These are phyloP conservation scores for Yasuhikotakia modesta DNA, from an alignment of 2,797 vertebrate genomes.

Conservation along the genomic window DNA sequence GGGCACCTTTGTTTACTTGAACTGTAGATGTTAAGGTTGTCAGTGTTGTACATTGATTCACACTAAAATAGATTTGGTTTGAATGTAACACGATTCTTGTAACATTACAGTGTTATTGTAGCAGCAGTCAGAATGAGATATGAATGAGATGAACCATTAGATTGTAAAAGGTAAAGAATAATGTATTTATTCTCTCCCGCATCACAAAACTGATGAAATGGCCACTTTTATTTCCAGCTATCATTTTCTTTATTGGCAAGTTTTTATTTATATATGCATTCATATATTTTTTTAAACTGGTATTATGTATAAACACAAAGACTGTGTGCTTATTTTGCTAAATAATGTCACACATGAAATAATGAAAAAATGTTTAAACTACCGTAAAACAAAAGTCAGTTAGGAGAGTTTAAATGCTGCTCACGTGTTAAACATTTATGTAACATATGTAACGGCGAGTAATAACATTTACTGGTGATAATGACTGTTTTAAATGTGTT, in stretches of 20 bases:
- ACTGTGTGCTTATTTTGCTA: not conserved
- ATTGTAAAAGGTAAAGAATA: not conserved
- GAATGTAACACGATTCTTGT: conserved; percentile 3
- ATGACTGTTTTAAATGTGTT: conserved; percentile 23
- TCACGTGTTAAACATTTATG: not conserved
- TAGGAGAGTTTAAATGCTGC: not conserved
- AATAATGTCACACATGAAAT: not conserved
- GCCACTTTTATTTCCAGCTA: not conserved
- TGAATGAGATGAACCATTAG: not conserved
- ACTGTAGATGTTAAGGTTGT: conserved; percentile 1
- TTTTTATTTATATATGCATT: not conserved
- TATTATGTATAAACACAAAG: not conserved
- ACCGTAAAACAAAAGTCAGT: not conserved
- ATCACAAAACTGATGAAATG: not conserved
- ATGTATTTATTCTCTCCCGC: not conserved
- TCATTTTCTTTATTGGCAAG: not conserved
- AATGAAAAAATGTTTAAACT: not conserved
- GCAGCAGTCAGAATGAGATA: conserved; percentile 14
- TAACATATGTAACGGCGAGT: not conserved
- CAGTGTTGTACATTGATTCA: not conserved
- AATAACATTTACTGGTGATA: not conserved
- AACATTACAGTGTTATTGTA: conserved; percentile 7
- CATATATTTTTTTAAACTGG: not conserved
- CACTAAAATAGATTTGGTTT: not conserved
- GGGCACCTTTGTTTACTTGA: conserved; percentile 3